These are phyloP conservation scores for Chrysopilus asiliformis DNA, from an alignment of 2,888 invertebrate species.

Conservation along the genomic window DNA sequence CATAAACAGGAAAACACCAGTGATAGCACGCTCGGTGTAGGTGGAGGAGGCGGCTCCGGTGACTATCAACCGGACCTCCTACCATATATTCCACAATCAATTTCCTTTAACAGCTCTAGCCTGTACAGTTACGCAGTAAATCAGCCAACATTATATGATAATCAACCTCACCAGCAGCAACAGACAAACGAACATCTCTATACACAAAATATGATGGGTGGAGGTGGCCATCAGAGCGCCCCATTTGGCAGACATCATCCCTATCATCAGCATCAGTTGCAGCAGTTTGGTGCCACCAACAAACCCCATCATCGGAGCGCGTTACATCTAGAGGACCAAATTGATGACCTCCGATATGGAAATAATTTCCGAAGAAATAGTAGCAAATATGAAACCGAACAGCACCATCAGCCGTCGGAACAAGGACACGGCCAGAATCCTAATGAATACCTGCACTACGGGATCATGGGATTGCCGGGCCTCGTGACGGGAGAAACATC, in stretches of 20 bases:
- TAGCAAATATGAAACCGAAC: not conserved
- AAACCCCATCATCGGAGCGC: not conserved
- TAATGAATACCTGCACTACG: slow-evolving; percentile 1
- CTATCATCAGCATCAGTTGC: not conserved
- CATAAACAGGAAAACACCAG: slow-evolving; percentile 14
- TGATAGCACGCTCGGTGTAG: slow-evolving; percentile 16
- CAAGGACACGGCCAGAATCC: too few species aligned
- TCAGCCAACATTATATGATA: slow-evolving; percentile 13
- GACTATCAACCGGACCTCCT: slow-evolving; percentile 25
- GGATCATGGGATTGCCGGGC: not conserved
- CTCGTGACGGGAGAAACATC: not conserved
- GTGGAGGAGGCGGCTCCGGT: slow-evolving; percentile 15
- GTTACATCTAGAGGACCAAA: not conserved
- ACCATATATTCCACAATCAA: slow-evolving; percentile 18
- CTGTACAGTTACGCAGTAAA: slow-evolving; percentile 18
- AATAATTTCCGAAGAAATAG: slow-evolving; percentile 5
- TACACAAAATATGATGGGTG: too few species aligned
- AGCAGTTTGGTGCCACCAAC: too few species aligned
- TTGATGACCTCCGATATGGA: slow-evolving; percentile 1
- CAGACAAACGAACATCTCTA: not conserved
- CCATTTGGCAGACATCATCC: not conserved
- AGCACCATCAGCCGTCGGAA: too few species aligned
- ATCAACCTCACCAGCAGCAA: slow-evolving; percentile 6
- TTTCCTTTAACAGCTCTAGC: slow-evolving; percentile 15
- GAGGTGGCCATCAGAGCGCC: not conserved